Percentiles rank a stretch among this genome's conserved stretches.
Evolutionary conservation across 1,140 invertebrate genomes (phyloP).

Genomic region (Zaprionus ghesquierei): DNA sequence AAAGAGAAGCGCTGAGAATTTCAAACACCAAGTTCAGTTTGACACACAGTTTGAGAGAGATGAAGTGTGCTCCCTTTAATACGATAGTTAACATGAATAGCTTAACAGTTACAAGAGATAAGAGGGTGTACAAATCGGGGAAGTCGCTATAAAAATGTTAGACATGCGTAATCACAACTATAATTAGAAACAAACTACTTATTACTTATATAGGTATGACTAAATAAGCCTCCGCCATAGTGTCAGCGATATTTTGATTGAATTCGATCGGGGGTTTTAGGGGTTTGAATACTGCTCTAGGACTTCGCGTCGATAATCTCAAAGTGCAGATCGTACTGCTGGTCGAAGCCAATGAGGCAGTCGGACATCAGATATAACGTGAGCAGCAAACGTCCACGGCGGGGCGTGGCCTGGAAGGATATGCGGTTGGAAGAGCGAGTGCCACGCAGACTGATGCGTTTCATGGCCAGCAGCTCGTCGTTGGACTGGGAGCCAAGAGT

Average conservation of each 20-base stretch:
- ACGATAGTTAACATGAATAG: constrained; percentile 9
- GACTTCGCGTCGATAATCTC: constrained; percentile 85
- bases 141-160: constrained; percentile 41
- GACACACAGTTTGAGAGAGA: not conserved
- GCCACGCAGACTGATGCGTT: constrained; percentile 86
- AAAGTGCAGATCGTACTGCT: constrained; percentile 91
- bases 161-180: constrained; percentile 37
- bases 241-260: constrained; percentile 1
- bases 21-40: not conserved
- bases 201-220: constrained; percentile 11
- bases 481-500: constrained; percentile 89
- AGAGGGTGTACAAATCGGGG: not conserved
- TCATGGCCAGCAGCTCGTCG: constrained; percentile 93
- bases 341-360: constrained; percentile 96
- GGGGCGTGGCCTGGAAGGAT: constrained; percentile 82
- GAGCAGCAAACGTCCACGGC: constrained; percentile 88
- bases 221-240: constrained; percentile 32
- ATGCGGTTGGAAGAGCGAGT: constrained; percentile 82
- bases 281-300: constrained; percentile 5
- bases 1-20: not conserved
- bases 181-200: constrained; percentile 9
- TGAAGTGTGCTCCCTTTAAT: constrained; percentile 16
- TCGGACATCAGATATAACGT: constrained; percentile 96
- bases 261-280: not conserved
- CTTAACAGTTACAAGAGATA: not conserved